Evolutionary conservation across 1,140 invertebrate genomes (phyloP).

Genomic region (Thalassaphorura encarpata): DNA sequence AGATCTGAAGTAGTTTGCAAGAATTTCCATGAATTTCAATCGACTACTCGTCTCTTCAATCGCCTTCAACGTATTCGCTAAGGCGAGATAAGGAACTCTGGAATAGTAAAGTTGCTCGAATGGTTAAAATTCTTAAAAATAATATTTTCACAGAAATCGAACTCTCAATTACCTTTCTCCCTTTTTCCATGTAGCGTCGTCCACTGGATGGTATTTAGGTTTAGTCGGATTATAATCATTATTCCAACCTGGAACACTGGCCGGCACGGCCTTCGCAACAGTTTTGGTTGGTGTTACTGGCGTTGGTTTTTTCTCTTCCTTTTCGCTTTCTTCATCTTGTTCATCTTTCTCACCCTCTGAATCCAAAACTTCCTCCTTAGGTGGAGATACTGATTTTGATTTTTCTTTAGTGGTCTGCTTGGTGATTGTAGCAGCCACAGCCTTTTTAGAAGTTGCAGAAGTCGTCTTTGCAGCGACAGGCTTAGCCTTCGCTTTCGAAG

Average conservation of each 20-base stretch:
- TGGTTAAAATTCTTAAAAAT: slow-evolving; percentile 8
- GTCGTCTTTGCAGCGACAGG: too few relatives aligned
- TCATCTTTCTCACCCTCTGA: too few relatives aligned
- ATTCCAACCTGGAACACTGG: slow-evolving; percentile 32
- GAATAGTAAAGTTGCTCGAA: slow-evolving; percentile 32
- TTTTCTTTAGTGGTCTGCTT: too few relatives aligned
- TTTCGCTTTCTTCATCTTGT: too few relatives aligned
- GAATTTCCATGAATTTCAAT: slow-evolving; percentile 87
- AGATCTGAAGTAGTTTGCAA: slow-evolving; percentile 89
- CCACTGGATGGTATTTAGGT: slow-evolving; percentile 75
- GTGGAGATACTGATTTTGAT: too few relatives aligned
- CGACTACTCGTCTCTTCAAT: slow-evolving; percentile 83
- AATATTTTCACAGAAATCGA: slow-evolving; percentile 1
- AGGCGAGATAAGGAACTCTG: slow-evolving; percentile 84
- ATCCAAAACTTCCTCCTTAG: too few relatives aligned
- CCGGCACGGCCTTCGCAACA: neutral
- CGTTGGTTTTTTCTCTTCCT: too few relatives aligned
- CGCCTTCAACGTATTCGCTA: slow-evolving; percentile 78
- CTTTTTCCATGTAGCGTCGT: slow-evolving; percentile 75
- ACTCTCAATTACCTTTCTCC: slow-evolving; percentile 53
- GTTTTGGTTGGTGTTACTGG: too few relatives aligned
- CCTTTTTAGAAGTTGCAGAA: too few relatives aligned
- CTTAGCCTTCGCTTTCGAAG: too few relatives aligned
- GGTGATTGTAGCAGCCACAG: too few relatives aligned
- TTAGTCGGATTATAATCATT: slow-evolving; percentile 64